Evolutionary conservation across 2,113 vertebrate species (phyloP).

Genomic region (Pseudorhombus dupliciocellatus): DNA sequence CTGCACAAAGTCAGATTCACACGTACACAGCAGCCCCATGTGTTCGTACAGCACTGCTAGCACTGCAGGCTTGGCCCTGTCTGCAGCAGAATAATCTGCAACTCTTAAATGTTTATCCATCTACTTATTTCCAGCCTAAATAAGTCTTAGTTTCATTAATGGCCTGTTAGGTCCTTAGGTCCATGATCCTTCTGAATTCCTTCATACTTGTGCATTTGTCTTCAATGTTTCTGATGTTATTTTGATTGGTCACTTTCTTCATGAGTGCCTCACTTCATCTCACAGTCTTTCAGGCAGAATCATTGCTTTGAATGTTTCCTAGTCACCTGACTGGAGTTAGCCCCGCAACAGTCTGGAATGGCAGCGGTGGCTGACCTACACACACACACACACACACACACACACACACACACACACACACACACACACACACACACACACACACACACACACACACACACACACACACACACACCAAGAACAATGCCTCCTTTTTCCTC

Average conservation of each 20-base stretch:
- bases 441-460: slow-evolving; percentile 28
- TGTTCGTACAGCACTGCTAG: too few species aligned
- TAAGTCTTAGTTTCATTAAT: not conserved
- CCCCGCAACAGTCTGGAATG: slow-evolving; percentile 49
- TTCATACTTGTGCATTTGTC: not conserved
- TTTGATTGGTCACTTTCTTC: too few species aligned
- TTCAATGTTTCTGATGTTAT: too few species aligned
- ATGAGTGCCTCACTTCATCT: not conserved
- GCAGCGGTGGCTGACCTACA: slow-evolving; percentile 41
- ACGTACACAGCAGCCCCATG: too few species aligned
- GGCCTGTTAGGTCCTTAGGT: not conserved
- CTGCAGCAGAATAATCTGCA: too few species aligned
- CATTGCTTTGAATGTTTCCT: slow-evolving; percentile 54
- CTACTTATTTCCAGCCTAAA: too few species aligned
- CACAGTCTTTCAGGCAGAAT: slow-evolving; percentile 42
- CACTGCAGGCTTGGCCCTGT: too few species aligned
- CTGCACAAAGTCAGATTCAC: too few species aligned
- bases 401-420: slow-evolving; percentile 21
- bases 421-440: slow-evolving; percentile 18
- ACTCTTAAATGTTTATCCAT: too few species aligned
- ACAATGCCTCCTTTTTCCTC: slow-evolving; percentile 67
- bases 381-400: slow-evolving; percentile 11
- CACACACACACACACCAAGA: slow-evolving; percentile 35
- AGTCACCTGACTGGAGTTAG: slow-evolving; percentile 73
- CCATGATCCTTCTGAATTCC: slow-evolving; percentile 1